Base-by-base conservation (phyloP, 2,888 invertebrate genomes). In the Latrodectus elegans region DNA sequence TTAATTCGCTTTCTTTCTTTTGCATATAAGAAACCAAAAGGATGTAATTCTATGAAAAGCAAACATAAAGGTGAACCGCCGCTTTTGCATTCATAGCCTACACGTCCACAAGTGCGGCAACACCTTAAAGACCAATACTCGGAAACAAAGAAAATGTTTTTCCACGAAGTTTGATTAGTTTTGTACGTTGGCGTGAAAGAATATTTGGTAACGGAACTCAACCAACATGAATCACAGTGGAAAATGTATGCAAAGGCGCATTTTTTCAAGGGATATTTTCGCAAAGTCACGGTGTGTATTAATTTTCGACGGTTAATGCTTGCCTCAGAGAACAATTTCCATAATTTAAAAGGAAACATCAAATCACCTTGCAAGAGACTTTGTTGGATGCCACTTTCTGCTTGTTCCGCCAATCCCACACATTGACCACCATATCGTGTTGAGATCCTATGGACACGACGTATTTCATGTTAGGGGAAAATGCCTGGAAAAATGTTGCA, bases 391-490 rank as follows among this genome's bases (percentile, higher is more conserved):
- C 98, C 90, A 98, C 95, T 94, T 99, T 99, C 89, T 96, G 94
- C 92, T 97, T 97, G 89, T 95, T 95, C 90, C 95, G 95, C 98
- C 99, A 99, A 92, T 99, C 99, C 97, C 99, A 99, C 49, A 99
- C 98, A 92, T 98, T 98, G 88, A 99, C 97, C 90, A 98, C 97
- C 97, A 98, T 98, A 93, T 99, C 99, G 93, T 99, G 98, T 92
- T 99, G 98, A 14, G 98, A 97, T 11, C 99, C 99, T 84, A 99
- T 96, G 52, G 98, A 98, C 86, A 98, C 97, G 90, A 99, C 95
- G 93, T 97, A 97, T 93, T 97, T 97, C 92, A 96, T 95, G 91
- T 97, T 97, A 72, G 97, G 98, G 72, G 98, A 98, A 93, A 99
- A 99, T 72, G 97, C 96, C 98, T 98, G 51, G 17, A 65, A 74